These are phyloP conservation scores for Aphelocoma coerulescens DNA, from an alignment of 2,113 vertebrate genomes.

Conservation along the genomic window DNA sequence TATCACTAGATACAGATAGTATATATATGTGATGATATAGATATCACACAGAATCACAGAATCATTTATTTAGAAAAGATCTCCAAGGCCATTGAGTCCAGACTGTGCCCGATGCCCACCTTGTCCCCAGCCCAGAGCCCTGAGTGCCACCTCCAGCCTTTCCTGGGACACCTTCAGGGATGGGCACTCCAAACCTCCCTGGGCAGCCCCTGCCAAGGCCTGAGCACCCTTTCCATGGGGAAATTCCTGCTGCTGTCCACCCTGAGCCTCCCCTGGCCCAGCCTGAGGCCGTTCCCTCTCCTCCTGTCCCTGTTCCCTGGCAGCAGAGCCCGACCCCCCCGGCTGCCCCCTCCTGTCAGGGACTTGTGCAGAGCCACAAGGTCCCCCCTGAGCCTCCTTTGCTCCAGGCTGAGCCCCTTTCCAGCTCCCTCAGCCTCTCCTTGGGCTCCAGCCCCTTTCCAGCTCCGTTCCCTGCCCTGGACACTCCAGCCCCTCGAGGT, in stretches of 20 bases:
- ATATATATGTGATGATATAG: neutral
- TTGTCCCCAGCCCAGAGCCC: neutral
- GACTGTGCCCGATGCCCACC: rapidly evolving
- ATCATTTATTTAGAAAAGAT: neutral
- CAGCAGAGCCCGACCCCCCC: neutral
- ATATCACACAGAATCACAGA: neutral
- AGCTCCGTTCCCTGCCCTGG: neutral
- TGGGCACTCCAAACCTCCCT: neutral
- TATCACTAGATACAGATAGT: no score
- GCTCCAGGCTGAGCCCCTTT: neutral
- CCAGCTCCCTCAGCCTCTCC: neutral
- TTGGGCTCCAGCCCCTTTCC: neutral
- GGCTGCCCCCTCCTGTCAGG: neutral
- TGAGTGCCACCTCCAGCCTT: neutral
- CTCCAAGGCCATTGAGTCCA: rapidly evolving
- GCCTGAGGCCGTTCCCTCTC: no score
- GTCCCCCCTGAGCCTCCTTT: neutral
- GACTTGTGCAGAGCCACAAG: neutral
- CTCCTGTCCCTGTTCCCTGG: no score
- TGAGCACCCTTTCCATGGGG: no score
- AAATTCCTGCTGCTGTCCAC: no score
- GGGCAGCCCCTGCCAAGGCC: neutral
- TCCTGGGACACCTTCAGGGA: neutral
- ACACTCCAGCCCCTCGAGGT: neutral
- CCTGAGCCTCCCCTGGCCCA: no score